phyloP scores from a whole-genome alignment of 2,888 invertebrate genomes.

The Theretra japonica region DNA sequence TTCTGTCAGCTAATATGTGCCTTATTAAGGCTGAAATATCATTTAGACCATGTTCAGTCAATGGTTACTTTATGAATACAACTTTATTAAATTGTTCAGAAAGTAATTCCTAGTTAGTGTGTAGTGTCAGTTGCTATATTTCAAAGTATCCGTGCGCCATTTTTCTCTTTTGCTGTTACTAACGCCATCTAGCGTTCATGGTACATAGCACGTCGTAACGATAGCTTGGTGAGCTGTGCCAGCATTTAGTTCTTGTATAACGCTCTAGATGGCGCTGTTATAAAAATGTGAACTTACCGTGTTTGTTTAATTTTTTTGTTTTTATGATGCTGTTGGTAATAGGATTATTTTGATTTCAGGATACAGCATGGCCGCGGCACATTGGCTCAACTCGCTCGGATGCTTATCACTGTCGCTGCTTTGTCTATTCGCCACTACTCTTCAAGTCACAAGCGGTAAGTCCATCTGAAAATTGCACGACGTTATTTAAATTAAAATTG shows the following conservation, averaged over 20 bases:
- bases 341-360: constrained; percentile 72
- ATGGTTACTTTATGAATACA: no score
- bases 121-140: no score
- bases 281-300: neutral
- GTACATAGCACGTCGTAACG: neutral
- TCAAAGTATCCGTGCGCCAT: no score
- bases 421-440: constrained; percentile 89
- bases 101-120: no score
- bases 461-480: constrained; percentile 39
- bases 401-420: constrained; percentile 90
- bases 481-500: no score
- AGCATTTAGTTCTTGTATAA: constrained; percentile 43
- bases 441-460: constrained; percentile 91
- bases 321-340: neutral
- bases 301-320: neutral
- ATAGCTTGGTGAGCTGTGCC: no score
- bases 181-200: constrained; percentile 62
- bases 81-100: no score
- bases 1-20: no score
- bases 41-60: no score
- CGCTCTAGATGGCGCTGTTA: constrained; percentile 59
- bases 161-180: constrained; percentile 28
- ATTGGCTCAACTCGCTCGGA: constrained; percentile 92
- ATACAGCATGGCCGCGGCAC: constrained; percentile 94
- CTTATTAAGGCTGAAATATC: no score